Conservation (phyloP, 1,140 invertebrate species). For the Nomia melanderi region DNA sequence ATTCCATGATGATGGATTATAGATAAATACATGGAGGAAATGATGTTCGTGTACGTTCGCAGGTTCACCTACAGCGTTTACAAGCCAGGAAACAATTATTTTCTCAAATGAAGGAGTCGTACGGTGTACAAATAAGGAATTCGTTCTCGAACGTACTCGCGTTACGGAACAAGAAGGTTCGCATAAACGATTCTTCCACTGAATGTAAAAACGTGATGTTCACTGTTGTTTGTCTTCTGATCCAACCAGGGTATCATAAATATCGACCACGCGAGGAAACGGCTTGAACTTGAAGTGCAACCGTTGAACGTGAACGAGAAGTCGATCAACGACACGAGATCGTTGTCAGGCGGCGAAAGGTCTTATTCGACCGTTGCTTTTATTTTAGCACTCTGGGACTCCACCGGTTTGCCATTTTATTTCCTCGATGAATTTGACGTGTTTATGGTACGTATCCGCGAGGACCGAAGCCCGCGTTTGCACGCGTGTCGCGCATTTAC, state of each 20-base stretch:
- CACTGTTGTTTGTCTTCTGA: not conserved
- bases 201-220: not conserved
- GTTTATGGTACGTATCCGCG: conserved; percentile 89
- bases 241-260: conserved; percentile 82
- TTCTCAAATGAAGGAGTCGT: conserved; percentile 74
- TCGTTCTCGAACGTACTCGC: conserved; percentile 80
- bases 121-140: conserved; percentile 77
- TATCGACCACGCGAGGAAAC: conserved; percentile 83
- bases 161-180: conserved; percentile 80
- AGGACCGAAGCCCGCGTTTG: conserved; percentile 2
- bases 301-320: conserved; percentile 77
- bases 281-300: conserved; percentile 83
- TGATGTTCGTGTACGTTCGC: conserved; percentile 33
- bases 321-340: conserved; percentile 74
- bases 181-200: not conserved
- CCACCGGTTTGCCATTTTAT: conserved; percentile 94
- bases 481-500: not conserved
- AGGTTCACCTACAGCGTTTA: conserved; percentile 75
- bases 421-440: conserved; percentile 99
- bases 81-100: conserved; percentile 75
- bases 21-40: not conserved
- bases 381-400: conserved; percentile 96
- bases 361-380: conserved; percentile 97
- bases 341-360: conserved; percentile 96
- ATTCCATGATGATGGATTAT: too few species aligned